phyloP scores from a whole-genome alignment of 2,113 vertebrate genomes.

The Melanocharis versteri region DNA sequence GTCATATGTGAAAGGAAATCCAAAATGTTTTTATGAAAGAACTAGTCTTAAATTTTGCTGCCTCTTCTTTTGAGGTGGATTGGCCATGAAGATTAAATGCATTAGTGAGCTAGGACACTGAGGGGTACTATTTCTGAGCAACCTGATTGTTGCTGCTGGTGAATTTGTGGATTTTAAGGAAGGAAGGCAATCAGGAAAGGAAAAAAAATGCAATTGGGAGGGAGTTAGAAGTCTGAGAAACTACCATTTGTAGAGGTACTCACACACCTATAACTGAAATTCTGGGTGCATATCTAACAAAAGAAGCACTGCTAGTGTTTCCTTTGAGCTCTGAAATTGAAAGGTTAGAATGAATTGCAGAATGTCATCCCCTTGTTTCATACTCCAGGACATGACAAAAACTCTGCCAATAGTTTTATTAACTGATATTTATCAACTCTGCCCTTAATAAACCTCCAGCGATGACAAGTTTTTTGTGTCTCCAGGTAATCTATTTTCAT shows the following conservation, averaged over 20 bases:
- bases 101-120: neutral
- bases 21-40: neutral
- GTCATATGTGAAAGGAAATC: neutral
- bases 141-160: neutral
- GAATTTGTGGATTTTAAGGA: neutral
- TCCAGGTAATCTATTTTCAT: neutral
- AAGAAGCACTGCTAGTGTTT: neutral
- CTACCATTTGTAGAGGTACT: neutral
- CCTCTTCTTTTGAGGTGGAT: neutral
- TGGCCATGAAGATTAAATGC: neutral
- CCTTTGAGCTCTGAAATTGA: neutral
- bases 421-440: neutral
- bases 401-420: neutral
- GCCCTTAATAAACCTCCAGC: neutral
- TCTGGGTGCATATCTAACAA: neutral
- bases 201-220: neutral
- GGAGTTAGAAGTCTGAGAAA: neutral
- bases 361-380: neutral
- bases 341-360: neutral
- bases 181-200: neutral
- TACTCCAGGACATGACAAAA: neutral
- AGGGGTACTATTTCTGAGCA: neutral
- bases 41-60: neutral
- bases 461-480: neutral
- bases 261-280: neutral